Evolutionary conservation across 2,797 vertebrate species (phyloP).

Genomic region (Myotis planiceps): DNA sequence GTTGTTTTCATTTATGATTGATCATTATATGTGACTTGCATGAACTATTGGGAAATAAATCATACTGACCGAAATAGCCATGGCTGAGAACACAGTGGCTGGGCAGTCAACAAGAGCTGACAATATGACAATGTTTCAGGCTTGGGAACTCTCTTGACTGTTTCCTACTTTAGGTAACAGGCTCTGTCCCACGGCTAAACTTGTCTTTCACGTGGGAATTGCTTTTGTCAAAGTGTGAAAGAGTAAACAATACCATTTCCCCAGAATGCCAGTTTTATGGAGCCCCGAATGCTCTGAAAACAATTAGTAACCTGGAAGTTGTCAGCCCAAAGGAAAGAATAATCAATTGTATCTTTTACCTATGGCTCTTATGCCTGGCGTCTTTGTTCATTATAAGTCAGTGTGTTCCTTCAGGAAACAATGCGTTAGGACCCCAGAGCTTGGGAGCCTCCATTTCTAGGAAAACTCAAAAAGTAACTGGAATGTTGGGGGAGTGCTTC

Average conservation of each 20-base stretch:
- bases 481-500: conserved; percentile 44
- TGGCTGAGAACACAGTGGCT: conserved; percentile 80
- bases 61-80: conserved; percentile 83
- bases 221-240: conserved; percentile 94
- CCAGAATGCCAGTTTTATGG: conserved; percentile 94
- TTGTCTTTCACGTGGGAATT: conserved; percentile 99
- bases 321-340: conserved; percentile 93
- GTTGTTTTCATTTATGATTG: conserved; percentile 84
- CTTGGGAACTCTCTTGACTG: conserved; percentile 89
- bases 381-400: conserved; percentile 85
- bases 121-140: conserved; percentile 85
- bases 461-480: conserved; percentile 72
- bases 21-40: conserved; percentile 82
- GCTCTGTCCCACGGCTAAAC: conserved; percentile 92
- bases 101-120: conserved; percentile 83
- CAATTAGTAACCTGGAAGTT: conserved; percentile 98
- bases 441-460: conserved; percentile 36
- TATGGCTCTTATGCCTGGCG: conserved; percentile 82
- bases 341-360: conserved; percentile 94
- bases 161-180: conserved; percentile 90
- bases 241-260: conserved; percentile 99
- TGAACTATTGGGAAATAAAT: conserved; percentile 76
- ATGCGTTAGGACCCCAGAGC: conserved; percentile 67
- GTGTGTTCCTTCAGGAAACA: conserved; percentile 81
- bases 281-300: conserved; percentile 92